phyloP scores from a whole-genome alignment of 2,888 invertebrate species.

The Antitype chi region DNA sequence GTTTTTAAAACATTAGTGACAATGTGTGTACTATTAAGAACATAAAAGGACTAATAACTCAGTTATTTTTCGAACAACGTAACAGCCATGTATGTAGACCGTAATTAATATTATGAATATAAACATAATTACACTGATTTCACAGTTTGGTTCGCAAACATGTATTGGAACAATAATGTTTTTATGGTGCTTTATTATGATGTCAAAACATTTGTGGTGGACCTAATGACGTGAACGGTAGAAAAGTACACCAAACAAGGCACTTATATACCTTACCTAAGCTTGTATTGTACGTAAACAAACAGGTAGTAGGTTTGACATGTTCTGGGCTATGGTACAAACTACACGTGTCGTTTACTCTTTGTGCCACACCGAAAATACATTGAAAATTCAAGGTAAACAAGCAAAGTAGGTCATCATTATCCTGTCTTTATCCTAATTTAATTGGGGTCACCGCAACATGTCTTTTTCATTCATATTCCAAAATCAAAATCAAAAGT shows the following conservation, averaged over 20 bases:
- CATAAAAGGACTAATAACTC: not conserved
- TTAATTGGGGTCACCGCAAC: not conserved
- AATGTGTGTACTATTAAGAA: not conserved
- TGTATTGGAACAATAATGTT: constrained; percentile 29
- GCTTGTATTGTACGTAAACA: constrained; percentile 24
- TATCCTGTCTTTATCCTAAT: not conserved
- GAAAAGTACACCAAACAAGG: not conserved
- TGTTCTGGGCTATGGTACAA: not conserved
- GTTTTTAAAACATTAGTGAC: not conserved
- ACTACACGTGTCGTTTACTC: not conserved
- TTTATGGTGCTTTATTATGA: constrained; percentile 23
- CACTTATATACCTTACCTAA: not conserved
- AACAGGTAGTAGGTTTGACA: constrained; percentile 37
- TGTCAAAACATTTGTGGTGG: constrained; percentile 39
- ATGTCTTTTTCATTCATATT: not conserved
- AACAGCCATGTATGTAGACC: constrained; percentile 1
- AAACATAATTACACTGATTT: constrained; percentile 45
- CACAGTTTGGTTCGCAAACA: constrained; percentile 42
- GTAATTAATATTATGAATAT: constrained; percentile 43
- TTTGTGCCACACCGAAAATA: not conserved
- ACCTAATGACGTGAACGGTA: constrained; percentile 3
- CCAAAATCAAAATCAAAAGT: too few relatives aligned
- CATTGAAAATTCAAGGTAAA: not conserved
- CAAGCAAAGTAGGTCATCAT: not conserved
- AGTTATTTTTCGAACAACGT: constrained; percentile 19